Base-by-base conservation (phyloP, 2,797 vertebrate genomes). In the Lacerta agilis region DNA sequence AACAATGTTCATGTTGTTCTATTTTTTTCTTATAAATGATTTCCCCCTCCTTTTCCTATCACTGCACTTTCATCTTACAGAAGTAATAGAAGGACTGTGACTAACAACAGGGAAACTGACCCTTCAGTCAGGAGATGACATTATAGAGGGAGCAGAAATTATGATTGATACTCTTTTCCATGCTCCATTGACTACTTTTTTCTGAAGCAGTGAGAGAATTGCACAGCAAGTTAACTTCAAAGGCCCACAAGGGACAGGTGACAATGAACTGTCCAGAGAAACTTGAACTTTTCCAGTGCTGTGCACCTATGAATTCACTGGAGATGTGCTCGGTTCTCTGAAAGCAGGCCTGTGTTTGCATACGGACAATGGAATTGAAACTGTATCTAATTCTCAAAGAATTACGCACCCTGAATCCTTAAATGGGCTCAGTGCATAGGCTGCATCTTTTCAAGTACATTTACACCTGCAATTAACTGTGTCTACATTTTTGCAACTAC, bases 231-330 rank as follows among this genome's bases (percentile, higher is more conserved):
- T 85, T 71, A 33, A 83, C 83, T 79, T 77, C 72, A 29, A 11
- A 27, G 58, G 49, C 4, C 23, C 79, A 3, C 43, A 5, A 88
- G 89, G 45, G 73, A 78, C 27, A 17, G 6, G 36, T 79, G 10
- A 38, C 90, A 78, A 78, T 36, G 55, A 81, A 80, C 64, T 33
- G 0, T 15, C 83, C 78, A 33, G 64, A 73, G 84, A 58, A 85
- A 75, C 45, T 49, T 79, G 67, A 84, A 85, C 83, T 83, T 67
- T 79, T 79, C 86, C 45, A 17, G 66, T 77, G 80, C 79, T 81
- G 33, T 61, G 79, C 1, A 0, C 55, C 9, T 86, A 87, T 36
- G 67, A 91, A 85, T 92, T 88, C 83, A 72, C 49, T 76, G 49
- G 49, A 29, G 4, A 72, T n/a, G 38, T 0, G 8, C 66, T 73